Conservation (phyloP, 2,113 vertebrate species). For the Nerophis lumbriciformis region DNA sequence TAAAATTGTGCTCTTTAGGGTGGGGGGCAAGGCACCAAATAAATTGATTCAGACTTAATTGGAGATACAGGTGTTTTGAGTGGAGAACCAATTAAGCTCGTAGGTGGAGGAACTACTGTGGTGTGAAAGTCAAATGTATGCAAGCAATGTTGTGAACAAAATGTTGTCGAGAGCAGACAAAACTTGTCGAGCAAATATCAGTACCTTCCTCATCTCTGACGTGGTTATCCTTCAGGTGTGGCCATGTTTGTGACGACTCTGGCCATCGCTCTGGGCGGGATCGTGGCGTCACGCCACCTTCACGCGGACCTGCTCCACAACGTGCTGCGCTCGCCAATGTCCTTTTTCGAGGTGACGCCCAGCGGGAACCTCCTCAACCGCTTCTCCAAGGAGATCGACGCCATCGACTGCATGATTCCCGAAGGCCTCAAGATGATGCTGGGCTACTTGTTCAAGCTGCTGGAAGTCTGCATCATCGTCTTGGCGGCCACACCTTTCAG, state of each 20-base stretch:
- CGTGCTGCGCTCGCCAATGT: conserved; percentile 85
- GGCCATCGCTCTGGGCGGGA: conserved; percentile 82
- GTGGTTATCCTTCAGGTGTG: conserved; percentile 66
- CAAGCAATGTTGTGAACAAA: too few species aligned
- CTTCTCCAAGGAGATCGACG: conserved; percentile 94
- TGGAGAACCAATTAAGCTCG: too few species aligned
- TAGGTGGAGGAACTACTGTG: too few species aligned
- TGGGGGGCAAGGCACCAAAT: too few species aligned
- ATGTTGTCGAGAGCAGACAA: too few species aligned
- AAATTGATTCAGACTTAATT: too few species aligned
- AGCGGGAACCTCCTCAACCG: conserved; percentile 96
- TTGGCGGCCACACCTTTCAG: conserved; percentile 85
- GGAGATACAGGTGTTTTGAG: too few species aligned
- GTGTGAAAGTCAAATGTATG: too few species aligned
- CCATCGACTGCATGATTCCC: conserved; percentile 87
- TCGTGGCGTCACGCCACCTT: conserved; percentile 84
- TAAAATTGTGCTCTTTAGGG: too few species aligned
- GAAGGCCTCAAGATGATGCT: conserved; percentile 95
- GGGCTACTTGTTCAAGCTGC: conserved; percentile 85
- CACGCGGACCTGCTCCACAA: conserved; percentile 82
- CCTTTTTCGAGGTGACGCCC: conserved; percentile 93
- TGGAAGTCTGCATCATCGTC: conserved; percentile 83
- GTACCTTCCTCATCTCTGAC: too few species aligned
- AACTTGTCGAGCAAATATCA: too few species aligned
- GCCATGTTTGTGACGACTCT: conserved; percentile 87